Base-by-base conservation (phyloP, 2,113 vertebrate genomes). In the Dendropsophus ebraccatus region DNA sequence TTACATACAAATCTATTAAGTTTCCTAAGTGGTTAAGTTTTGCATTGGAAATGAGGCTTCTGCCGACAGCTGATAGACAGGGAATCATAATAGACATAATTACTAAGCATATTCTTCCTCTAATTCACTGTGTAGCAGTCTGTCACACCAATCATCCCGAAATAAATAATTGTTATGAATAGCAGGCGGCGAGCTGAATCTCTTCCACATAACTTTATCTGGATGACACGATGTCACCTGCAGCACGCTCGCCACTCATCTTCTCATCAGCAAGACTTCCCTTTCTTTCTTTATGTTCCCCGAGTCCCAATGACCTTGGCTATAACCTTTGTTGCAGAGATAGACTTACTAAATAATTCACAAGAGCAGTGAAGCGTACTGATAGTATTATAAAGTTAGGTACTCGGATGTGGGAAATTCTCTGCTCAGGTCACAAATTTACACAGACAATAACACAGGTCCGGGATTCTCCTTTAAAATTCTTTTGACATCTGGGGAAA, bases 121-220 rank as follows among this genome's bases (percentile, higher is more conserved):
- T 79, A 52, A 78, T 79, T 85, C 50, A 52, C 35, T 58, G 23
- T 80, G 49, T 80, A 86, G 84, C 32, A 32, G 84, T 32, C 84
- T 80, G 76, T 86, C 84, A 86, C 10, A 70, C 45, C 62, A 79
- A 80, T 80, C 75, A 80, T 70, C 62, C 76, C 23, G 30, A 80
- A 79, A 86, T 72, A 86, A 86, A 86, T 80, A 86, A 72, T 86
- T 86, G 84, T 79, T 50, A 70, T 54, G 50, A 79, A 86, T 56
- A 58, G 23, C 32, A 80, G 49, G 72, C 56, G 60, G 62, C 67
- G 14, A 32, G 35, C 76, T 14, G 77, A 86, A 13, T 56, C 49
- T 54, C 37, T 72, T 72, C 47, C 73, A 58, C n/a, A 72, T 69
- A 80, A 58, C 84, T 80, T 47, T 85, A 70, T 86, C 79, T 41